Evolutionary conservation across 2,113 vertebrate species (phyloP), one percentile per base, ranked within the genome.

Genomic region (Silurus asotus): DNA sequence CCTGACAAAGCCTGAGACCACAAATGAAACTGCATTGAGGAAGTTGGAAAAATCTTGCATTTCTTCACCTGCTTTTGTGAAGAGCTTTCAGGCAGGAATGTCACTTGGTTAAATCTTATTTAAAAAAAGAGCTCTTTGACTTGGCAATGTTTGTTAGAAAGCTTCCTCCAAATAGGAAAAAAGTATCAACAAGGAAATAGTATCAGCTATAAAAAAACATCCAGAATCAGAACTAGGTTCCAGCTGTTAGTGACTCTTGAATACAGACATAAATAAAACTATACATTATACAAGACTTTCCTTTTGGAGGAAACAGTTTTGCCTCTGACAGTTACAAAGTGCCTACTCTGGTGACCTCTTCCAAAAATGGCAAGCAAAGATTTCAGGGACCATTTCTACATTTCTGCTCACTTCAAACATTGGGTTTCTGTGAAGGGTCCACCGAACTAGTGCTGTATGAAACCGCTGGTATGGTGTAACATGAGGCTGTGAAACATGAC

Each of bases 11-110:
- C 48, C 45, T 70, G 84, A 86, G 2, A 19, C 3, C 15, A 70
- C 49, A 86, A 81, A 86, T 11, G 56, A 82, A 86, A 81, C 78
- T 11, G 6, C 3, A n/a, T 74, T 37, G 11, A 56, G 78, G 78
- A 86, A 74, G 45, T 82, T 51, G 65, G 65, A 81, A 86, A 81
- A 86, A 86, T 62, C 48, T 45, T 81, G 37, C 10, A 20, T 86
- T 61, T 67, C n/a, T 37, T 6, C 17, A 75, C 51, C 4, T 13
- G 14, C 8, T 53, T 74, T 48, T 6, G 6, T 5, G 15, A 9
- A 48, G 58, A 62, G 23, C 81, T 83, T 45, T 14, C 0, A 6
- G 17, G 15, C 19, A 19, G 8, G 25, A 15, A 2, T n/a, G 49
- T 13, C 49, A 25, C 51, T 55, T 9, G 8, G 49, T 8, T 81